phyloP scores from a whole-genome alignment of 1,140 invertebrate species.

The Listronotus oregonensis region DNA sequence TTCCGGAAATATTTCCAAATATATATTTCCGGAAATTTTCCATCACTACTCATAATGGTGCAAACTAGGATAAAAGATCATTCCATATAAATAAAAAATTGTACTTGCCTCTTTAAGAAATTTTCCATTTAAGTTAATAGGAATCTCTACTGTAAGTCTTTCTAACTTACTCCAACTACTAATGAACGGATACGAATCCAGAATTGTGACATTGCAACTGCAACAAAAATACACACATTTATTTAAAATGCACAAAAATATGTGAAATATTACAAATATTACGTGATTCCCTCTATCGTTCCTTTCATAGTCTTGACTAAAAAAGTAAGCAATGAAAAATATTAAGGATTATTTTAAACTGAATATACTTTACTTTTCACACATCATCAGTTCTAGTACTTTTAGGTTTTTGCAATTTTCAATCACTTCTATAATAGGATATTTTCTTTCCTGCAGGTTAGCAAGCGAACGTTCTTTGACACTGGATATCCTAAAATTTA shows the following conservation, averaged over 20 bases:
- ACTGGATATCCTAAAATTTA: conserved; percentile 11
- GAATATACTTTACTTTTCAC: conserved; percentile 3
- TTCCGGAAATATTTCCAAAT: too few species aligned
- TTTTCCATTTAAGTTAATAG: conserved; percentile 16
- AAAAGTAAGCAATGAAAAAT: not conserved
- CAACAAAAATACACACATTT: conserved; percentile 14
- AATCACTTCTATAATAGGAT: conserved; percentile 14
- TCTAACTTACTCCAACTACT: conserved; percentile 18
- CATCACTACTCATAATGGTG: too few species aligned
- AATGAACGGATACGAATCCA: conserved; percentile 25
- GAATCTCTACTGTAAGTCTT: conserved; percentile 25
- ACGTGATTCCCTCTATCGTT: not conserved
- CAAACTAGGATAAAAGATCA: too few species aligned
- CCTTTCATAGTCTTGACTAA: conserved; percentile 6
- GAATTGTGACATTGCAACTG: conserved; percentile 33
- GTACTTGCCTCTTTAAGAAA: conserved; percentile 24
- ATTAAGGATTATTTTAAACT: conserved; percentile 2
- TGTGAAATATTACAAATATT: conserved; percentile 4
- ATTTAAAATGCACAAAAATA: too few species aligned
- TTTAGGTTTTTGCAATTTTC: conserved; percentile 19
- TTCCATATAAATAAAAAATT: too few species aligned
- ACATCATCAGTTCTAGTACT: conserved; percentile 21
- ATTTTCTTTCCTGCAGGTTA: conserved; percentile 8
- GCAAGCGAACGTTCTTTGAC: not conserved
- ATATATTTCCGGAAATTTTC: too few species aligned